These are phyloP conservation scores for Limosa lapponica DNA, from an alignment of 2,797 vertebrate species.

Conservation along the genomic window DNA sequence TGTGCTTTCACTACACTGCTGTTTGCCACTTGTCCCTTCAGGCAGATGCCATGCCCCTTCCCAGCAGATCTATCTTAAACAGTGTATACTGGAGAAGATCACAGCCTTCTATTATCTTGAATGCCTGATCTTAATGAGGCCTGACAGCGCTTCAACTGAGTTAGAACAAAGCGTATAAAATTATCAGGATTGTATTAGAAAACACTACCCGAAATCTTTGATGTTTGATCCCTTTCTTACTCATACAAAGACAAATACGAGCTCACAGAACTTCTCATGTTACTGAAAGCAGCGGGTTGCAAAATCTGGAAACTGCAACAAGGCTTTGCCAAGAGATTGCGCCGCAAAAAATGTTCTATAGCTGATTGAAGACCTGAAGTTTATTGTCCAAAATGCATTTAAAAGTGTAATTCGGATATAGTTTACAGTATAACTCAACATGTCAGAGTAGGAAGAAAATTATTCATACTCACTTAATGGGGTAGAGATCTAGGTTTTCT, in stretches of 20 bases:
- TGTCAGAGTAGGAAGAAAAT: not conserved
- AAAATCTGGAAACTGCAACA: not conserved
- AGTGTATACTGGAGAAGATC: not conserved
- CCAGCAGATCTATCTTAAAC: not conserved
- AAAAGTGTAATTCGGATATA: not conserved
- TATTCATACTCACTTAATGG: not conserved
- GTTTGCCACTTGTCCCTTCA: not conserved
- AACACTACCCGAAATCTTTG: slow-evolving; percentile 1
- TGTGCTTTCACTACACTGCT: not conserved
- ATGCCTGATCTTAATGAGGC: slow-evolving; percentile 52
- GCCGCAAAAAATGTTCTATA: not conserved
- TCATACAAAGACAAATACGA: not conserved
- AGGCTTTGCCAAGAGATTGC: not conserved
- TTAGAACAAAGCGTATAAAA: slow-evolving; percentile 45
- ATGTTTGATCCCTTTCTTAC: slow-evolving; percentile 40
- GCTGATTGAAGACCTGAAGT: not conserved
- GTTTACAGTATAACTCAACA: not conserved
- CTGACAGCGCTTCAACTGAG: not conserved
- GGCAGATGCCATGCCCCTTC: not conserved
- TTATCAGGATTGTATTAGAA: slow-evolving; percentile 24
- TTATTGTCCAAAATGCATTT: not conserved
- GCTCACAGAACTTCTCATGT: not conserved
- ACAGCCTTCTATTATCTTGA: slow-evolving; percentile 28
- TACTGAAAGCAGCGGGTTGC: not conserved
- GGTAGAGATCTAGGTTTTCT: not conserved